These are phyloP conservation scores for Pentalonia nigronervosa DNA, from an alignment of 1,140 invertebrate genomes.

Conservation along the genomic window DNA sequence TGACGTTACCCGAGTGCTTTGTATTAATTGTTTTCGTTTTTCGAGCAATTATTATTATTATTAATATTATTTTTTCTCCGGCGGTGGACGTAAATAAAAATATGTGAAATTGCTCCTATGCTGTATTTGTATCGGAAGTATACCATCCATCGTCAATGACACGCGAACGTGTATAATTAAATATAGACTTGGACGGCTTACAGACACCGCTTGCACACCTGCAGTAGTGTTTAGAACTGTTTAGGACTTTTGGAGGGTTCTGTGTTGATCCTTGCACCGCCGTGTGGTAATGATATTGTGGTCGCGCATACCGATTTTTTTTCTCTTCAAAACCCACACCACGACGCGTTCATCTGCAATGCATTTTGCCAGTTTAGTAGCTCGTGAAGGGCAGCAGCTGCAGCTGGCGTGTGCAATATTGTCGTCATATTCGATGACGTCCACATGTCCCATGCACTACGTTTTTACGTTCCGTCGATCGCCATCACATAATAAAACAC, in stretches of 20 bases:
- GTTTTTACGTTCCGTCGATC: background rate
- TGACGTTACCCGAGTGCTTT: background rate
- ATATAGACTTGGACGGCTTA: slow-evolving; percentile 8
- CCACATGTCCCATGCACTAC: background rate
- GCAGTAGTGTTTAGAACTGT: background rate
- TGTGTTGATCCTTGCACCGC: background rate
- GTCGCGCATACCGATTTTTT: background rate
- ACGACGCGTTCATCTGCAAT: background rate
- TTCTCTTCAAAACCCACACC: background rate
- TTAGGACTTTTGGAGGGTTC: background rate
- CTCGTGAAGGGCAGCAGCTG: background rate
- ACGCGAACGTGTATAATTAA: background rate
- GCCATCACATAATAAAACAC: background rate
- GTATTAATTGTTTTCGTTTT: background rate
- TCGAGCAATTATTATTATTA: background rate
- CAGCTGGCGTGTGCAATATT: background rate
- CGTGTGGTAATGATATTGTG: background rate
- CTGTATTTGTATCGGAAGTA: background rate
- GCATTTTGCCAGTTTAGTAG: background rate
- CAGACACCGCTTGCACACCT: background rate
- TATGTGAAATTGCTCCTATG: background rate
- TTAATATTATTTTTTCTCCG: background rate
- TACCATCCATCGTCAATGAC: background rate
- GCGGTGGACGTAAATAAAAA: background rate
- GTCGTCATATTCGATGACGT: background rate